Conservation (phyloP, 92 coral and sea anemone species). For the Phymanthus crucifer region DNA sequence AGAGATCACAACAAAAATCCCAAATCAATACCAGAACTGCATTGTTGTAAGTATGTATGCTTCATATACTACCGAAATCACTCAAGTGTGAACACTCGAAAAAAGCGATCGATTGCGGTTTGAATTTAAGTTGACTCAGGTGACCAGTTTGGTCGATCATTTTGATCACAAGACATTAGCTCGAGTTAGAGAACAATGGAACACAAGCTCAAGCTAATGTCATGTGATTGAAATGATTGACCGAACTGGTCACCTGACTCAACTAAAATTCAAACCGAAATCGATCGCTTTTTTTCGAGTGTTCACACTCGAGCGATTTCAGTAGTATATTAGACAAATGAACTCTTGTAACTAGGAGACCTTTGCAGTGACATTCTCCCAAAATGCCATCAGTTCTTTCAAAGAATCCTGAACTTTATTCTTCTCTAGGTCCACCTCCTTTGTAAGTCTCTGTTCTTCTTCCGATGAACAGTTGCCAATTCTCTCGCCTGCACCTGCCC, state of each 20-base stretch:
- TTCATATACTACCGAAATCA: background rate
- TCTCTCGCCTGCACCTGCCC: background rate
- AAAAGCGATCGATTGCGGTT: too few species aligned
- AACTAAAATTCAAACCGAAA: too few species aligned
- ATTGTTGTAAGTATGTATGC: background rate
- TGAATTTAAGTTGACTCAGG: too few species aligned
- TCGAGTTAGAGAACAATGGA: too few species aligned
- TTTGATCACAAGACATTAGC: too few species aligned
- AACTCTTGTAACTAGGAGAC: slow-evolving; percentile 21
- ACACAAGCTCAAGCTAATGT: too few species aligned
- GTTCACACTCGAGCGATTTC: too few species aligned
- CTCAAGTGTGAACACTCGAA: too few species aligned
- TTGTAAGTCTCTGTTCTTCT: slow-evolving; percentile 61
- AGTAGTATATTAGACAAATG: background rate
- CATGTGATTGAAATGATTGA: too few species aligned
- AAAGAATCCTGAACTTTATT: slow-evolving; percentile 64
- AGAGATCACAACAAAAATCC: background rate
- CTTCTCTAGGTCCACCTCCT: slow-evolving; percentile 65
- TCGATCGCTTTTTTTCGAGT: too few species aligned
- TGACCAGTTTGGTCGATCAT: too few species aligned
- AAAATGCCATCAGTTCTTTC: slow-evolving; percentile 74
- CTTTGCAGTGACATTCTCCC: slow-evolving; percentile 65
- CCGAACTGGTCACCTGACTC: too few species aligned
- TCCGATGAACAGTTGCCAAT: slow-evolving; percentile 38
- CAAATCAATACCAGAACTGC: background rate